Conservation (phyloP, 1,140 invertebrate species). For the Ceratitis capitata region DNA sequence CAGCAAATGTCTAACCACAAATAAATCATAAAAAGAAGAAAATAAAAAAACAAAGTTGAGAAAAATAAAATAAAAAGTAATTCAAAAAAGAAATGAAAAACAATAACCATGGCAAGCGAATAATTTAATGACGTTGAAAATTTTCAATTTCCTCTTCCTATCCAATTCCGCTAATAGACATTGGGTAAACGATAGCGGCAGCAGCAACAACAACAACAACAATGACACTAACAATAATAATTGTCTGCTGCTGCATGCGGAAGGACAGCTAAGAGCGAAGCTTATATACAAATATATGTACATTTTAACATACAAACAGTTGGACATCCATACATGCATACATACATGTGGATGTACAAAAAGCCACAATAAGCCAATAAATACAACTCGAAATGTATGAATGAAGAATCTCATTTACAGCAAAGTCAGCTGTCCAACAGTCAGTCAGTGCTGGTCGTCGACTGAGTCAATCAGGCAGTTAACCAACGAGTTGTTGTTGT, state of each 20-base stretch:
- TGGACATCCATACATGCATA: too few relatives aligned
- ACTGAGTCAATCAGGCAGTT: background rate
- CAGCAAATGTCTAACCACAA: background rate
- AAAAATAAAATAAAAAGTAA: background rate
- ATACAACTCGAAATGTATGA: background rate
- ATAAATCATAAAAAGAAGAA: background rate
- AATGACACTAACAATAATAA: too few relatives aligned
- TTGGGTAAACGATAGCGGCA: background rate
- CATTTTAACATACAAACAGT: background rate
- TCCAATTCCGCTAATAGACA: conserved; percentile 27
- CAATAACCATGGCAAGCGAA: conserved; percentile 11
- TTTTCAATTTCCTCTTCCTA: conserved; percentile 38
- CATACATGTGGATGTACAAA: background rate
- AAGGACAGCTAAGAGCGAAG: too few relatives aligned
- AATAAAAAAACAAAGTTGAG: too few relatives aligned
- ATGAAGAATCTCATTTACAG: background rate
- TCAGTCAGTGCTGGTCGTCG: too few relatives aligned
- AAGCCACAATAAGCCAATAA: background rate
- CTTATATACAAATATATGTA: background rate
- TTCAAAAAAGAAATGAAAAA: background rate
- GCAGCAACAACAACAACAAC: background rate
- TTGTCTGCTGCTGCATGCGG: too few relatives aligned
- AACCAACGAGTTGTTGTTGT: background rate
- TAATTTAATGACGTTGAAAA: conserved; percentile 34
- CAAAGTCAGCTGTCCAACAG: too few relatives aligned